Evolutionary conservation across 2,113 vertebrate species (phyloP).

Genomic region (human): DNA sequence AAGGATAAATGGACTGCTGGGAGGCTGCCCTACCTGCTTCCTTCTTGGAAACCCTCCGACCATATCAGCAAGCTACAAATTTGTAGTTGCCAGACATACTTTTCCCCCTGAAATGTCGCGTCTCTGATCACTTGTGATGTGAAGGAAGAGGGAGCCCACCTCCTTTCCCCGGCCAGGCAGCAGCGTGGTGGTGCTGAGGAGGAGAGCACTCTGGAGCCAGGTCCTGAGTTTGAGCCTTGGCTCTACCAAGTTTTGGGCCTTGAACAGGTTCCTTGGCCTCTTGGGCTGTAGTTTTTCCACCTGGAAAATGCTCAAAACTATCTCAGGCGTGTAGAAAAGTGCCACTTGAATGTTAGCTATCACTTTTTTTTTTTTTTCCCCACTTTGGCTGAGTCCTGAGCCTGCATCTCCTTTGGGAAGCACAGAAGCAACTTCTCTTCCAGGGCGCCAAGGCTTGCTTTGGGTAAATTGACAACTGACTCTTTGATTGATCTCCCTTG

Average conservation of each 20-base stretch:
- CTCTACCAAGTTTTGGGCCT: not conserved
- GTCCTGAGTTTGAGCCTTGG: not conserved
- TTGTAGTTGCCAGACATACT: not conserved
- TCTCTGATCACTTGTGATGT: not conserved
- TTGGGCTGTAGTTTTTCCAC: not conserved
- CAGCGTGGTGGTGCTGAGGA: rapidly evolving
- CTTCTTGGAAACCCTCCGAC: not conserved
- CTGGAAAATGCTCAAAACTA: not conserved
- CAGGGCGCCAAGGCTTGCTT: not conserved
- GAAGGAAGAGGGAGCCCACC: not conserved
- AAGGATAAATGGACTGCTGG: not conserved
- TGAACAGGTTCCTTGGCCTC: not conserved
- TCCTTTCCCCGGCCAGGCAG: not conserved
- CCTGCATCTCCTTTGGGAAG: not conserved
- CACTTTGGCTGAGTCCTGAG: not conserved
- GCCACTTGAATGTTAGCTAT: not conserved
- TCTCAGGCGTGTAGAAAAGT: too few species aligned
- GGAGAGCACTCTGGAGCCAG: not conserved
- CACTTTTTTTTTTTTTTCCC: rapidly evolving
- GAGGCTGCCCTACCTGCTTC: not conserved
- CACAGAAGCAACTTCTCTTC: not conserved
- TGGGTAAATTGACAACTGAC: not conserved
- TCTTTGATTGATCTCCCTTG: constrained; percentile 46
- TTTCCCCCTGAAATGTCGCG: not conserved
- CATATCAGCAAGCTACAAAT: not conserved